phyloP scores from a whole-genome alignment of 2,888 invertebrate species.

The Drosophila testacea region DNA sequence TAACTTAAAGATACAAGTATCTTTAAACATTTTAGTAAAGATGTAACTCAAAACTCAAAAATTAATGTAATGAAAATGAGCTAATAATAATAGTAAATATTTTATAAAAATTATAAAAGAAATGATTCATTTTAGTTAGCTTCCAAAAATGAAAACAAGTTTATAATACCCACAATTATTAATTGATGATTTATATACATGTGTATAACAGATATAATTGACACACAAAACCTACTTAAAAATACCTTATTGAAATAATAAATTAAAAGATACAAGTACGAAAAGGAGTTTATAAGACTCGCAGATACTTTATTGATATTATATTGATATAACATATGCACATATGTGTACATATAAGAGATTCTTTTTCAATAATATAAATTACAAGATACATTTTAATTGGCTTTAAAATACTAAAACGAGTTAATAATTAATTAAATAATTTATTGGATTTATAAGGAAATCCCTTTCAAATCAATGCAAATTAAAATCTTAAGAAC shows the following conservation, averaged over 20 bases:
- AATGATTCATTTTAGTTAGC: no score
- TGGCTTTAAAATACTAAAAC: neutral
- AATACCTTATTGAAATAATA: neutral
- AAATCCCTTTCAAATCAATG: neutral
- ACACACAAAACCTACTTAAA: neutral
- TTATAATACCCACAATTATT: no score
- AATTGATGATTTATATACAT: no score
- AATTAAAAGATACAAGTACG: neutral
- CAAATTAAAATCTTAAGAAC: conserved; percentile 11
- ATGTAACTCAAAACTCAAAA: neutral
- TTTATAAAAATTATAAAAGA: neutral
- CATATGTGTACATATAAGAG: neutral
- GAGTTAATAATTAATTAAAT: neutral
- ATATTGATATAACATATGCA: neutral
- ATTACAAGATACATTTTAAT: neutral
- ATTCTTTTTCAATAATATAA: neutral
- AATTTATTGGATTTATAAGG: neutral
- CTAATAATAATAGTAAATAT: neutral
- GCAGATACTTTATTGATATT: neutral
- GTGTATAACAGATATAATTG: neutral
- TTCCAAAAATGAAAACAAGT: no score
- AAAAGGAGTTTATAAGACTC: neutral
- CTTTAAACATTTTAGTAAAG: no score
- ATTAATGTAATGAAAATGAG: neutral
- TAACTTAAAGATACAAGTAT: neutral